These are phyloP conservation scores for Cryptotermes secundus DNA, from an alignment of 1,140 invertebrate species.

Conservation along the genomic window DNA sequence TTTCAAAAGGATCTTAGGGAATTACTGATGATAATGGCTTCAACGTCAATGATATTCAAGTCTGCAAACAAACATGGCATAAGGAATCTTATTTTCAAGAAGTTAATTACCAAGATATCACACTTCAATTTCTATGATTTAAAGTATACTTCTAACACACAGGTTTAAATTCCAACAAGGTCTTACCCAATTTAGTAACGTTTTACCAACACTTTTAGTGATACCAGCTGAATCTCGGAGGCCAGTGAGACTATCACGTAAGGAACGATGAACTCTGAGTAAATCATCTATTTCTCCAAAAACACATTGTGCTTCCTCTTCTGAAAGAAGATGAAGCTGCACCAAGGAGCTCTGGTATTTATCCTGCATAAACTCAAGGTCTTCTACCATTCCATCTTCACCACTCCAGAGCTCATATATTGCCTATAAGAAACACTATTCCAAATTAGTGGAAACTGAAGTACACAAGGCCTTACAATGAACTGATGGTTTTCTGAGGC, in stretches of 20 bases:
- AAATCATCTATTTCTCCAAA: slow-evolving; percentile 50
- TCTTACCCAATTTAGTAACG: slow-evolving; percentile 54
- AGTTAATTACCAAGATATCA: too few species aligned
- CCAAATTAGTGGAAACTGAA: too few species aligned
- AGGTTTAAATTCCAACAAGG: slow-evolving; percentile 32
- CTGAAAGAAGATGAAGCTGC: slow-evolving; percentile 50
- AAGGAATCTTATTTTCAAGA: too few species aligned
- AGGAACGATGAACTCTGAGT: slow-evolving; percentile 48
- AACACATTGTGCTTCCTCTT: slow-evolving; percentile 50
- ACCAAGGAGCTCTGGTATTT: slow-evolving; percentile 53
- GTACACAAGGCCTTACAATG: too few species aligned
- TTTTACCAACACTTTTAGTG: slow-evolving; percentile 51
- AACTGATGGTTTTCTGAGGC: too few species aligned
- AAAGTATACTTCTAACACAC: too few species aligned
- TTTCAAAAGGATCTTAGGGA: too few species aligned
- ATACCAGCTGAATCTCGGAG: slow-evolving; percentile 51
- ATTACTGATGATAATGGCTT: too few species aligned
- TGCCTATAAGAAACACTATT: slow-evolving; percentile 46
- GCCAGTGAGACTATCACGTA: slow-evolving; percentile 48
- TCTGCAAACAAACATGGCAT: too few species aligned
- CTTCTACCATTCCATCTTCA: slow-evolving; percentile 55
- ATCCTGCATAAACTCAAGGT: slow-evolving; percentile 51
- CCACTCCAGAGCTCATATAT: slow-evolving; percentile 58
- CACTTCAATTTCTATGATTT: too few species aligned
- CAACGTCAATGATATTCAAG: too few species aligned